Base-by-base conservation (phyloP, 2,797 vertebrate species). In the Strix occidentalis region DNA sequence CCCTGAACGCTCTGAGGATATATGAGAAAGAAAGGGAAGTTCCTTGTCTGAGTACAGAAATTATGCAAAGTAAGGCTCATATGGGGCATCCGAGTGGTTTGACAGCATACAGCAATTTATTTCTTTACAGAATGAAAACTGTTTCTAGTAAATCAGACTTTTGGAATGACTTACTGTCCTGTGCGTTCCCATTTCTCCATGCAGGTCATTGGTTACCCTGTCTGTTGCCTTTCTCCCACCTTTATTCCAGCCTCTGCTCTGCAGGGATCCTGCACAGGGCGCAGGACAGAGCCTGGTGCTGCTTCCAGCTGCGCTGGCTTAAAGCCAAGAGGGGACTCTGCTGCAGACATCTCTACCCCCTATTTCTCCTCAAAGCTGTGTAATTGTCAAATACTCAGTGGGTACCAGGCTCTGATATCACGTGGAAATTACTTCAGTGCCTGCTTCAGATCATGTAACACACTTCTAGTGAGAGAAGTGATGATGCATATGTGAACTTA, bases 281-380 rank as follows among this genome's bases (percentile, higher is more conserved):
- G 33, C 16, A 9, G 31, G 45, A 13, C 39, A 18, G 25, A 43
- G 26, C 21, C 33, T 0, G 0, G 79, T 7, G 2, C 24, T 25
- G 39, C 35, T 48, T 24, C 43, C 39, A 31, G 4, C n/a, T 9
- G 19, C 1, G 50, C 31, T 11, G 43, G 43, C 43, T 45, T 29
- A 20, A 12, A 50, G 45, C 18, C 37, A 14, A 15, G 66, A 26
- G 23, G 25, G 26, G 10, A 20, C 53, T 17, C 56, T 5, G 21
- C 28, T 33, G 33, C 10, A 0, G 6, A 6, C 1, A 2, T 16
- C 21, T 17, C 20, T 33, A 57, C 26, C 15, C 17, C 28, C 8
- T 11, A 1, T 26, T 29, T 61, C 66, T 46, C 31, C 68, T 51
- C 72, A 48, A 9, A 43, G 7, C 28, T 16, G 11, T 16, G 51